Conservation (phyloP, 2,888 invertebrate genomes). For the Perdita meconis region DNA sequence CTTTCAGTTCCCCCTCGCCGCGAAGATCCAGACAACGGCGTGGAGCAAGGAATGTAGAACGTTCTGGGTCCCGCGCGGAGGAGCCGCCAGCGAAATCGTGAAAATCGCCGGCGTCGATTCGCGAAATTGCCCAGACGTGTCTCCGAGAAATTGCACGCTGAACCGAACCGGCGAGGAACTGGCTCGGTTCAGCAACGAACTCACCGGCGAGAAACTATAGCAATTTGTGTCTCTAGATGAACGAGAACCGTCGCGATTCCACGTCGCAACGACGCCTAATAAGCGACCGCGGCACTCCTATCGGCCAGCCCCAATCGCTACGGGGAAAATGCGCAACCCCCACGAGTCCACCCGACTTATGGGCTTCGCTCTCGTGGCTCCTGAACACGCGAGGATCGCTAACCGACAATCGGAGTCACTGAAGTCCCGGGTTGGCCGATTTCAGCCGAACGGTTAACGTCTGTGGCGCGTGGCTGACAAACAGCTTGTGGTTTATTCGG, state of each 20-base stretch:
- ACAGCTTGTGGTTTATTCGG: slow-evolving; percentile 46
- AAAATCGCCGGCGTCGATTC: background rate
- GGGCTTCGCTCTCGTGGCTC: slow-evolving; percentile 25
- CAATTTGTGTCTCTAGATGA: slow-evolving; percentile 26
- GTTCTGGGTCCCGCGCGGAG: background rate
- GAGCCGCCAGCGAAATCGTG: background rate
- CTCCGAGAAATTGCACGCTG: background rate
- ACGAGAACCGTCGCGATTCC: slow-evolving; percentile 13
- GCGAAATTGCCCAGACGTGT: background rate
- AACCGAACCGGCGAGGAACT: no score
- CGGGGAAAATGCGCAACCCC: slow-evolving; percentile 46
- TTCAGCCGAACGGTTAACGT: slow-evolving; percentile 40
- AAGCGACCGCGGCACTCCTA: slow-evolving; percentile 24
- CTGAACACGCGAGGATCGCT: slow-evolving; percentile 32
- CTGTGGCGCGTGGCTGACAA: slow-evolving; percentile 8
- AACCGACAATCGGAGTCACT: slow-evolving; percentile 17
- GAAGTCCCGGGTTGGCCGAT: slow-evolving; percentile 8
- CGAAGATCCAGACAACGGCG: no score
- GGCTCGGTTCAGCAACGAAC: no score
- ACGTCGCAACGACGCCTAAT: slow-evolving; percentile 36
- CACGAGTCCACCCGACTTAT: background rate
- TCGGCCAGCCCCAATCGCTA: slow-evolving; percentile 31
- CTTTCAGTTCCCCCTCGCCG: slow-evolving; percentile 6
- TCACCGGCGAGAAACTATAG: background rate
- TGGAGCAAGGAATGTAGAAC: slow-evolving; percentile 9